These are phyloP conservation scores for Andrena haemorrhoa DNA, from an alignment of 2,888 invertebrate species.

Conservation along the genomic window DNA sequence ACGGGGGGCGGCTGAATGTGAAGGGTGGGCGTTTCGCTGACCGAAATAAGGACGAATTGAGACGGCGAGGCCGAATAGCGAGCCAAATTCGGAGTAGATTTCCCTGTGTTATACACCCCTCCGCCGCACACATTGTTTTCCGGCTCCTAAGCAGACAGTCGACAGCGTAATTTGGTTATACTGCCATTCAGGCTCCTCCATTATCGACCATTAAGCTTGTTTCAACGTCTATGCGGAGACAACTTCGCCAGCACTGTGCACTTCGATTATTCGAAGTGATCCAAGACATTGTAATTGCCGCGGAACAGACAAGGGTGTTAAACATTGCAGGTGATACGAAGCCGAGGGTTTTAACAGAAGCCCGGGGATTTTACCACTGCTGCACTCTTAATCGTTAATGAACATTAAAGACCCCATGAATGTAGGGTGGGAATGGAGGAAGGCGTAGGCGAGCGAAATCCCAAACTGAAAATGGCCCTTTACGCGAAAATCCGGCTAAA, in stretches of 20 bases:
- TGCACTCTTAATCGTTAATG: too few relatives aligned
- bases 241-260: conserved; percentile 32
- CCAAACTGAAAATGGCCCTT: conserved; percentile 4
- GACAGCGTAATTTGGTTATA: conserved; percentile 77
- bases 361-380: too few relatives aligned
- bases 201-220: conserved; percentile 81
- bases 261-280: conserved; percentile 26
- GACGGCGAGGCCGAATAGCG: not conserved
- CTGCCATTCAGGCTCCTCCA: conserved; percentile 75
- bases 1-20: not conserved
- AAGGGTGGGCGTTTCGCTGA: not conserved
- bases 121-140: conserved; percentile 59
- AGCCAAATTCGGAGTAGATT: conserved; percentile 13
- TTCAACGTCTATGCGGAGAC: conserved; percentile 66
- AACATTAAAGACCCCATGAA: not conserved
- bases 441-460: conserved; percentile 8
- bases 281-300: too few relatives aligned
- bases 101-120: conserved; percentile 16
- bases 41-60: not conserved
- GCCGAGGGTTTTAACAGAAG: too few relatives aligned
- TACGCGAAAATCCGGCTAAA: conserved; percentile 18
- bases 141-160: conserved; percentile 59
- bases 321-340: not conserved
- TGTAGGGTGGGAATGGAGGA: not conserved
- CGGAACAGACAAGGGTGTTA: not conserved